Evolutionary conservation across 2,797 vertebrate genomes (phyloP), one percentile per base, ranked within the genome.

Genomic region (Sebastes itinus): DNA sequence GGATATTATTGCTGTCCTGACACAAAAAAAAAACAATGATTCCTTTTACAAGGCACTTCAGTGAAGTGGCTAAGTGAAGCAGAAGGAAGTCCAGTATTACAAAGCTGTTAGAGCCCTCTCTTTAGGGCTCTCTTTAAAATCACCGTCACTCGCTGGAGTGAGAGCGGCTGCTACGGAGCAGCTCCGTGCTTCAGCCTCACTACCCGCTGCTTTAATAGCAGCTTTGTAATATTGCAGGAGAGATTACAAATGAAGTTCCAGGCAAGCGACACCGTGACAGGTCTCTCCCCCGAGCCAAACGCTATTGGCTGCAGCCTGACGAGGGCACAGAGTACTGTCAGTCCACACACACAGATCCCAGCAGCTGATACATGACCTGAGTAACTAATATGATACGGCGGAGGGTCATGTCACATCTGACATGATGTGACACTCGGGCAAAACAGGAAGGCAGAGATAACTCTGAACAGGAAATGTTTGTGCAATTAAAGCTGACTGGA

Each of bases 21-120:
- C 54, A 73, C 27, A 75, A 72, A 54, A 11, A 35, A 68, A 88
- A 85, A 78, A 89, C 88, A 92, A 90, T 83, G 70, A 81, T 70
- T 83, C 73, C 77, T 89, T 89, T 92, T 72, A 74, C 90, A 22
- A 27, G 28, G 82, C 75, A 74, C 87, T 86, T 82, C 56, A 85
- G 55, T 79, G 72, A 90, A 92, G 85, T 83, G 88, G 85, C 78
- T 85, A 79, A 85, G 82, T 77, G 85, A 91, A 72, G 77, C 72
- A 88, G 83, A 88, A 77, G 82, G 85, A 92, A 83, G 81, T 89
- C 80, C 68, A 64, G 75, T 84, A 59, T 87, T 88, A 90, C 89
- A 85, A 85, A 87, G 88, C 79, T 75, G 80, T 89, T 80, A 22
- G 77, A 83, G 77, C 20, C 20, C 38, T 76, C 87, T 77, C 81